Evolutionary conservation across 2,888 invertebrate genomes (phyloP), one percentile per base, ranked within the genome.

Genomic region (Coremacera marginata): DNA sequence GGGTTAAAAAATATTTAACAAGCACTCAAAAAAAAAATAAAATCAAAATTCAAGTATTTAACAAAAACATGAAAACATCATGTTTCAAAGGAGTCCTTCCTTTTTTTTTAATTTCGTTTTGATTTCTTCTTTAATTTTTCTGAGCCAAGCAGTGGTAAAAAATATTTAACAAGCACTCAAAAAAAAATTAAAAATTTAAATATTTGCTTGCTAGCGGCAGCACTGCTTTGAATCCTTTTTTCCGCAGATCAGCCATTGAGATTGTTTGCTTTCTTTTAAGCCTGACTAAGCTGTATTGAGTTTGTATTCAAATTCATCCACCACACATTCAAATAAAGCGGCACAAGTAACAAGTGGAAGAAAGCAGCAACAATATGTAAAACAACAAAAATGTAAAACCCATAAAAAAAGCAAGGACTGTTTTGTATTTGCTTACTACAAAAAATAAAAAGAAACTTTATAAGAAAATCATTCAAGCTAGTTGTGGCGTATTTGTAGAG

Each of bases 141-240:
- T 55, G 19, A 5, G 52, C 52, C 19, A 19, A 4, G 37, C 11
- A 3, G 14, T 7, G 44, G 0, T 11, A 11, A 57, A 25, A 72
- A 72, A 62, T 60, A 62, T 72, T 72, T 72, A 34, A 49, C 44
- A 49, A 72, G 44, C 72, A 62, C 72, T 72, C 19, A 16, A 72
- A 25, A 27, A 14, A 37, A 44, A 44, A 44, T 44, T 62, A 11
- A 25, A n/a, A 65, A 67, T 67, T 72, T 72, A 72, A 74, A 74
- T 74, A 67, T 67, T 71, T 76, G 65, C 51, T 55, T 65, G 82
- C 82, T 75, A 51, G 78, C 78, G 77, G 79, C 78, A 67, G 80
- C 80, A 73, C 70, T 72, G 76, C 78, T 80, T 83, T 76, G 82
- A 83, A 84, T 84, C 84, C 84, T 84, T 84, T 79, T 80, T 70